These are phyloP conservation scores for Antedon bifida DNA, from an alignment of 35 echinoderm and acorn worm species.

Conservation along the genomic window DNA sequence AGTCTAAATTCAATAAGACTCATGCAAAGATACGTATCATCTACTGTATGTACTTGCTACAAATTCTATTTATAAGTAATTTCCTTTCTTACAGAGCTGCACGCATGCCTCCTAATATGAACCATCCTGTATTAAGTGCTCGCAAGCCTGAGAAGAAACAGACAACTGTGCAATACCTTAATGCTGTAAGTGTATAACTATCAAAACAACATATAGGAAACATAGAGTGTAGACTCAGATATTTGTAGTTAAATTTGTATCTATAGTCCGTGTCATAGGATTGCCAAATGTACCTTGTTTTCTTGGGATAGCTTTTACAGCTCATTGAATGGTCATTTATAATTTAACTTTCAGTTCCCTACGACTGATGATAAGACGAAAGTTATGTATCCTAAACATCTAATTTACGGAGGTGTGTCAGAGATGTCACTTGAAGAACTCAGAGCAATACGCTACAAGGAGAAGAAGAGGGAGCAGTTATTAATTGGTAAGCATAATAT, in stretches of 20 bases:
- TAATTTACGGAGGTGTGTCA: slow-evolving; percentile 60
- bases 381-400: slow-evolving; percentile 90
- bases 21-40: too few species aligned
- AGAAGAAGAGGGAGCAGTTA: slow-evolving; percentile 25
- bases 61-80: too few species aligned
- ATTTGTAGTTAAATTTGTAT: too few species aligned
- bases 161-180: slow-evolving; percentile 28
- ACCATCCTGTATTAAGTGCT: slow-evolving; percentile 53
- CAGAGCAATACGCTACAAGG: slow-evolving; percentile 49
- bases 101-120: slow-evolving; percentile 35
- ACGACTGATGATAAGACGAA: slow-evolving; percentile 39
- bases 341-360: too few species aligned
- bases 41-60: too few species aligned
- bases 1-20: too few species aligned
- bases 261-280: too few species aligned
- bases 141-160: slow-evolving; percentile 42
- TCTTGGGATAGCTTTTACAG: too few species aligned
- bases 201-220: too few species aligned
- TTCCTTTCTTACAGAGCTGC: slow-evolving; percentile 69
- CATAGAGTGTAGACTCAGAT: too few species aligned
- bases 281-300: too few species aligned
- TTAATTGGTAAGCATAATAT: slow-evolving; percentile 9
- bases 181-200: slow-evolving; percentile 17
- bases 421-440: slow-evolving; percentile 96
- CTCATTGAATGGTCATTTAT: too few species aligned